A percentile compares a stretch with the other conserved stretches of the same genome.
Evolutionary conservation across 2,888 invertebrate genomes (phyloP).

Genomic region (Scaptomyza reducta): DNA sequence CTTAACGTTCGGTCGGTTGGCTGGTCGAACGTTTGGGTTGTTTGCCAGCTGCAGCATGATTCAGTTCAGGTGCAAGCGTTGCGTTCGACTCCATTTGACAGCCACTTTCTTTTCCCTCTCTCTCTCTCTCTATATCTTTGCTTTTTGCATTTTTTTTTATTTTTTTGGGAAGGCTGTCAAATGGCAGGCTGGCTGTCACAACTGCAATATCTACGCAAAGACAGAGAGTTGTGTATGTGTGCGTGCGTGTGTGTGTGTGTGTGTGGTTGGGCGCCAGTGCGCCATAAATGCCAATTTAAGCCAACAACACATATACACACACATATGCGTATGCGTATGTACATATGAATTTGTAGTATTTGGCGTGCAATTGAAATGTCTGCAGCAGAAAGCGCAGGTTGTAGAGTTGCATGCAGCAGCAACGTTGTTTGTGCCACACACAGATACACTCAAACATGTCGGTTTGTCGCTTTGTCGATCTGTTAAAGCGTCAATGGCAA

Average conservation of each 20-base stretch:
- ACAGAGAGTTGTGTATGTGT: slow-evolving; percentile 16
- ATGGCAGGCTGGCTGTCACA: slow-evolving; percentile 48
- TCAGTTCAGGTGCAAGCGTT: slow-evolving; percentile 7
- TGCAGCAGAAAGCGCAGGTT: slow-evolving; percentile 26
- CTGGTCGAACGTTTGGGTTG: neutral
- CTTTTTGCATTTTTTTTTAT: neutral
- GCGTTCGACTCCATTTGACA: slow-evolving; percentile 36
- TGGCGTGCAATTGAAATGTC: slow-evolving; percentile 49
- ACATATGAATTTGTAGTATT: slow-evolving; percentile 12
- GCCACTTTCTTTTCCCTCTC: slow-evolving; percentile 46
- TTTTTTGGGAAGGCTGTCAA: slow-evolving; percentile 42
- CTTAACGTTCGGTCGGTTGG: slow-evolving; percentile 6
- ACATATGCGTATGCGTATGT: neutral
- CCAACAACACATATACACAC: slow-evolving; percentile 14
- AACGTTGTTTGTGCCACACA: slow-evolving; percentile 2
- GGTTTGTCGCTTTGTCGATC: slow-evolving; percentile 17
- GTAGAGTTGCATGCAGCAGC: slow-evolving; percentile 15
- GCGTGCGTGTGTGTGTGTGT: slow-evolving; percentile 1
- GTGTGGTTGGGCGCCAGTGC: slow-evolving; percentile 7
- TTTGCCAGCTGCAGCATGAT: slow-evolving; percentile 30
- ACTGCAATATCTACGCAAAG: slow-evolving; percentile 28
- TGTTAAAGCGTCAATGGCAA: slow-evolving; percentile 50
- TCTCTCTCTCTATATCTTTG: neutral
- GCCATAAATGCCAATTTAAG: slow-evolving; percentile 69
- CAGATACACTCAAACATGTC: slow-evolving; percentile 7